phyloP scores from a whole-genome alignment of 2,113 vertebrate genomes.

The Montifringilla adamsi region DNA sequence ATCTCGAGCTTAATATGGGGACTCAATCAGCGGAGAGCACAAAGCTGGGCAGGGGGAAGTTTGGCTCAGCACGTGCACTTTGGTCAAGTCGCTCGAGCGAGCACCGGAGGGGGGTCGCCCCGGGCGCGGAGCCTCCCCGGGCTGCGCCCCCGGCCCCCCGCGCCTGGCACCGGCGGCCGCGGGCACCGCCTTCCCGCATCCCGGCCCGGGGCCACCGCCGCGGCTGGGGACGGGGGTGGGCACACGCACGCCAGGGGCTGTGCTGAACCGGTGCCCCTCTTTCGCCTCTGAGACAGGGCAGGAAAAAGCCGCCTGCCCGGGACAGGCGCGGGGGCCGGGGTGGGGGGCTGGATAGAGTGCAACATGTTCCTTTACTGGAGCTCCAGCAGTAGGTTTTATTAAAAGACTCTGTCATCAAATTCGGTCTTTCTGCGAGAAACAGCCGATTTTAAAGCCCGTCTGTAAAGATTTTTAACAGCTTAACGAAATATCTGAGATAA shows the following conservation, averaged over 20 bases:
- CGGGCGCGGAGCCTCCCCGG: background rate
- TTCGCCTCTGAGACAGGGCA: background rate
- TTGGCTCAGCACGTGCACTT: constrained; percentile 57
- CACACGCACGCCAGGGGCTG: background rate
- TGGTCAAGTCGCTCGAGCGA: constrained; percentile 17
- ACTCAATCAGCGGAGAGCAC: constrained; percentile 54
- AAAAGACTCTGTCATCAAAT: background rate
- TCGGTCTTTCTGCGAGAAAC: background rate
- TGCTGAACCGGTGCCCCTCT: background rate
- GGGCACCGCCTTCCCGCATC: background rate
- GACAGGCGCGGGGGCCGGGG: background rate
- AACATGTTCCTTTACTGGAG: background rate
- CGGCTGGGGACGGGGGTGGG: background rate
- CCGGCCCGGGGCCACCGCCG: background rate
- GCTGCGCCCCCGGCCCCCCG: background rate
- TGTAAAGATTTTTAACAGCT: constrained; percentile 45
- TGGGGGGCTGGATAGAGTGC: background rate
- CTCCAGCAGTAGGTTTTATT: background rate
- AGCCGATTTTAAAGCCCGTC: background rate
- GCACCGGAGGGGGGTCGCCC: background rate
- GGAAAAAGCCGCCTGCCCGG: background rate
- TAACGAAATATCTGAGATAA: constrained; percentile 42
- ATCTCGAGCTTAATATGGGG: constrained; percentile 62
- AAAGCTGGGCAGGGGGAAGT: constrained; percentile 50
- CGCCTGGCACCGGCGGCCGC: background rate